Base-by-base conservation (phyloP, 2,888 invertebrate species). In the Lapara coniferarum region DNA sequence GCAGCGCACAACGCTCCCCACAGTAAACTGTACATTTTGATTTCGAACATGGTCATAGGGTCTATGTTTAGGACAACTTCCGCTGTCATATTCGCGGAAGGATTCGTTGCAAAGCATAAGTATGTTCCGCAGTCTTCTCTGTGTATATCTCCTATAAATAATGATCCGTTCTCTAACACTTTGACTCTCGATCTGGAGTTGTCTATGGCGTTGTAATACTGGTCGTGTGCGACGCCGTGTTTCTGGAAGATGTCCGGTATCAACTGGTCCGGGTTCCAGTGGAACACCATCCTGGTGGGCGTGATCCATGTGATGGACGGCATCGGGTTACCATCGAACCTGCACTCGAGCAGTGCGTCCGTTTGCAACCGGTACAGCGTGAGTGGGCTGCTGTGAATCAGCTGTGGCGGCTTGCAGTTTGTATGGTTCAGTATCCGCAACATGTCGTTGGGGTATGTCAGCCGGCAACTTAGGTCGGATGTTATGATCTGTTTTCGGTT, bases 221-320 rank as follows among this genome's bases (percentile, higher is more conserved):
- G 90, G 74, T 95, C 94, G 88, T 96, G 96, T 2, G 95, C 93
- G 4, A 83, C 71, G 0, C 96, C 95, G 85, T 96, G 96, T 78
- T 96, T 95, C 77, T 94, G 92, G 86, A 96, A 96, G 72, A 95
- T 92, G 78, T 96, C 96, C 4, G 95, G 95, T 53, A 95, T 93
- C 13, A 87, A 91, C 0, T 95, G 95, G 78, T 97, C 96, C 0
- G 97, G 97, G 85, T 96, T 96, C 96, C 97, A 97, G 73, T 97
- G 97, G 78, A 95, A 95, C 19, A 97, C 95, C 79, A 95, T 93
- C 68, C 96, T 94, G 0, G 94, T 95, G 4, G 97, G 97, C 1
- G 98, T 97, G 46, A 97, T 95, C 98, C 98, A 98, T 13, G 97
- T 97, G 68, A 98, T 95, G 66, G 97, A 96, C 2, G 98, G 97